phyloP scores from a whole-genome alignment of 2,888 invertebrate species.

The Pocota personata region DNA sequence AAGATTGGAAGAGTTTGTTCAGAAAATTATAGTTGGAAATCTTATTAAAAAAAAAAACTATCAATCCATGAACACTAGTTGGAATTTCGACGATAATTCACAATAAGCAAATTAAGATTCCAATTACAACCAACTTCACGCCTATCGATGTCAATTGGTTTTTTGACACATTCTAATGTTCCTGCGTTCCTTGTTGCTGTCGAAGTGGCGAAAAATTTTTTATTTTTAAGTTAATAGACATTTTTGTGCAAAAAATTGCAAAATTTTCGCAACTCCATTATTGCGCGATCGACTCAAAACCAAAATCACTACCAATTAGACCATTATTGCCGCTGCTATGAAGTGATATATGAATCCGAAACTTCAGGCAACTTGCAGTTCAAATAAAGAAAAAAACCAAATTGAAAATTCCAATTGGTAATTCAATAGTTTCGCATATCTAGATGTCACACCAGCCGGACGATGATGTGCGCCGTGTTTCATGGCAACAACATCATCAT shows the following conservation, averaged over 20 bases:
- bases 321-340: background rate
- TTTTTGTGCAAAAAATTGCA: constrained; percentile 35
- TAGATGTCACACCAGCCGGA: constrained; percentile 57
- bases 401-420: constrained; percentile 45
- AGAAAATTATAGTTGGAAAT: too few relatives aligned
- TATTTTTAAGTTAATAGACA: constrained; percentile 43
- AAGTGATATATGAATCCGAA: background rate
- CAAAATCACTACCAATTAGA: background rate
- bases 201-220: constrained; percentile 58
- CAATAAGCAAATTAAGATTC: background rate
- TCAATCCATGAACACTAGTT: background rate
- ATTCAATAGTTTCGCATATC: constrained; percentile 11
- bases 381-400: constrained; percentile 4
- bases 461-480: constrained; percentile 51
- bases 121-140: constrained; percentile 11
- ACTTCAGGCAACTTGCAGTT: background rate
- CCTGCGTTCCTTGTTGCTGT: constrained; percentile 62
- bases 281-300: background rate
- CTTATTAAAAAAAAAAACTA: background rate
- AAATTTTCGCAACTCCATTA: background rate
- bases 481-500: constrained; percentile 55
- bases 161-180: constrained; percentile 56
- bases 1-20: too few relatives aligned
- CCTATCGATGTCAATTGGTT: constrained; percentile 46
- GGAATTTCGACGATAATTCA: background rate